phyloP scores from a whole-genome alignment of 2,888 invertebrate genomes.

The Adelognathus sp. region DNA sequence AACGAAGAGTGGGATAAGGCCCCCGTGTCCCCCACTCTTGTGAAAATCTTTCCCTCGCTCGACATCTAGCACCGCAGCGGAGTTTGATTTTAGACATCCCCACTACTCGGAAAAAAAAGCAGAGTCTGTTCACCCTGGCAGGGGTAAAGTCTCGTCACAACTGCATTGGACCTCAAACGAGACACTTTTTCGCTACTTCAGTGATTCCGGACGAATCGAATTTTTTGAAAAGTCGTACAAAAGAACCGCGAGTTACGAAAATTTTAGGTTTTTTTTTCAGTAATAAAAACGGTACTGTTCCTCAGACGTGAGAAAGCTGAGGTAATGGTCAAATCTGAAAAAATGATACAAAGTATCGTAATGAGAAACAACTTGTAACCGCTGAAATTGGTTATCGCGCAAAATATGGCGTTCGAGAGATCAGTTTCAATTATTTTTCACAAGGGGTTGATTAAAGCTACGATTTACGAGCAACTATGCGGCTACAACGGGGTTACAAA shows the following conservation, averaged over 20 bases:
- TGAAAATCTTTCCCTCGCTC: constrained; percentile 11
- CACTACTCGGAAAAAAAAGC: background rate
- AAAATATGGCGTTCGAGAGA: background rate
- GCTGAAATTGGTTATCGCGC: too few relatives aligned
- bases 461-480: constrained; percentile 2
- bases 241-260: background rate
- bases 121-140: background rate
- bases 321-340: too few relatives aligned
- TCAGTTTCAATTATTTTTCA: background rate
- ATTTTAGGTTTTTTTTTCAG: too few relatives aligned
- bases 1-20: constrained; percentile 26
- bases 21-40: constrained; percentile 53
- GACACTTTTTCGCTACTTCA: background rate
- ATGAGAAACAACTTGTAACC: too few relatives aligned
- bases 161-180: background rate
- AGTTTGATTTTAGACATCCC: constrained; percentile 7
- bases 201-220: background rate
- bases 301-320: too few relatives aligned
- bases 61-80: background rate
- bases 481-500: constrained; percentile 2
- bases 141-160: background rate
- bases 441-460: constrained; percentile 18
- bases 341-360: too few relatives aligned
- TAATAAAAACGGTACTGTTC: too few relatives aligned
- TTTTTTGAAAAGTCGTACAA: background rate